Conservation (phyloP, 2,113 vertebrate species). For the Amazona vittata region DNA sequence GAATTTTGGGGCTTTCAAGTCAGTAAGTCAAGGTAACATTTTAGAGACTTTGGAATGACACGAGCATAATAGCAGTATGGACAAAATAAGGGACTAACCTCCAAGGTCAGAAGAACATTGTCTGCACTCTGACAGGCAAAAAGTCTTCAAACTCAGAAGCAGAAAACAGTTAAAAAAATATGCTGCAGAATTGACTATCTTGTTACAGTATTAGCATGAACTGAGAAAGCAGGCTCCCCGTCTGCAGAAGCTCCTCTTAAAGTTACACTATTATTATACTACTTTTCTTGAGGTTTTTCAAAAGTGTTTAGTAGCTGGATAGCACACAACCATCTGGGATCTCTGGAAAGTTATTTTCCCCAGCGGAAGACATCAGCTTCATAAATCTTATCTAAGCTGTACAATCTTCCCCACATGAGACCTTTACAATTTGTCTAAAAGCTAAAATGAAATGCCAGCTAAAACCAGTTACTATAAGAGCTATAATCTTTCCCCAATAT, state of each 20-base stretch:
- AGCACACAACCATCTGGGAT: background rate
- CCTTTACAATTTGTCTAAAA: background rate
- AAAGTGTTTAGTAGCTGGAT: background rate
- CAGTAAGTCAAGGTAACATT: background rate
- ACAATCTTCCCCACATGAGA: background rate
- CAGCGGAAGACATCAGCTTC: background rate
- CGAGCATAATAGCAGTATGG: background rate
- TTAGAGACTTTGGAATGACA: background rate
- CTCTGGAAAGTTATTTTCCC: background rate
- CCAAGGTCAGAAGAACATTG: background rate
- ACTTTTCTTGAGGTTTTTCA: background rate
- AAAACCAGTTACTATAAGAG: constrained; percentile 13
- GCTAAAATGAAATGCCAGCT: background rate
- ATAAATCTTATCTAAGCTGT: constrained; percentile 13
- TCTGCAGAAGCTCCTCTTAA: background rate
- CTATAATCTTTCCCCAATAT: background rate
- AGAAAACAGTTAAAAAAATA: background rate
- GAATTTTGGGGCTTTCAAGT: background rate
- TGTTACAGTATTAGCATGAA: background rate
- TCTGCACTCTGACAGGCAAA: background rate
- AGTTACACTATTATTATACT: background rate
- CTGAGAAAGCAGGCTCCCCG: background rate
- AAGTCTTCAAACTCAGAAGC: background rate
- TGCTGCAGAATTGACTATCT: background rate
- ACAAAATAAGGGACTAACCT: background rate